These are phyloP conservation scores for Drosophila auraria DNA, from an alignment of 1,140 invertebrate species.

Conservation along the genomic window DNA sequence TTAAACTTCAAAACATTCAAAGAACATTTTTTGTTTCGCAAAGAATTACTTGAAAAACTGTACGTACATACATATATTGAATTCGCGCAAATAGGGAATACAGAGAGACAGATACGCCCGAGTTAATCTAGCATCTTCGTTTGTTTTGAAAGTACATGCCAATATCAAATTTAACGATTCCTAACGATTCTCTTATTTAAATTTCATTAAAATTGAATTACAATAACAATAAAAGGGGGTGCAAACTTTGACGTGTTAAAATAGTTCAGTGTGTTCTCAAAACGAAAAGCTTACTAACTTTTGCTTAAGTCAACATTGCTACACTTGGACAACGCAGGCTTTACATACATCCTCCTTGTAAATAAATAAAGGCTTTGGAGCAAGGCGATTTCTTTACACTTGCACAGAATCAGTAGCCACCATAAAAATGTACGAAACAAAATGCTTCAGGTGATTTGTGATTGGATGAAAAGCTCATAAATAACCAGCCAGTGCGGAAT, in stretches of 20 bases:
- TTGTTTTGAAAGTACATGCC: too few relatives aligned
- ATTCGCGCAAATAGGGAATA: too few relatives aligned
- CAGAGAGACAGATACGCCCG: too few relatives aligned
- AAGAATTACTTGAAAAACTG: too few relatives aligned
- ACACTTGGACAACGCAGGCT: not conserved
- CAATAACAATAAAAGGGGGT: not conserved
- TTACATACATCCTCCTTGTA: not conserved
- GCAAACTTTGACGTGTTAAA: not conserved
- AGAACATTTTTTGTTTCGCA: too few relatives aligned
- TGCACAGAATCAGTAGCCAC: conserved; percentile 74
- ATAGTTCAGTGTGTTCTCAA: not conserved
- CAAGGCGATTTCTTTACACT: conserved; percentile 9
- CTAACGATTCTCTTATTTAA: too few relatives aligned
- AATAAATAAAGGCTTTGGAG: conserved; percentile 11
- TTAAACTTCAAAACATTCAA: too few relatives aligned
- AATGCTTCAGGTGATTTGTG: conserved; percentile 70
- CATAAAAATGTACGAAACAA: conserved; percentile 78
- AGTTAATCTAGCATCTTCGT: too few relatives aligned
- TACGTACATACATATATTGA: too few relatives aligned
- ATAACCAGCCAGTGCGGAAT: conserved; percentile 33
- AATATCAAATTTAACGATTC: too few relatives aligned
- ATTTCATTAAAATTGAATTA: too few relatives aligned
- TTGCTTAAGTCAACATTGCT: not conserved
- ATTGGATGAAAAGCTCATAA: conserved; percentile 49
- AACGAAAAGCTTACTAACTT: not conserved